phyloP scores from a whole-genome alignment of 2,888 invertebrate genomes.

The Xanthostigma xanthostigma region DNA sequence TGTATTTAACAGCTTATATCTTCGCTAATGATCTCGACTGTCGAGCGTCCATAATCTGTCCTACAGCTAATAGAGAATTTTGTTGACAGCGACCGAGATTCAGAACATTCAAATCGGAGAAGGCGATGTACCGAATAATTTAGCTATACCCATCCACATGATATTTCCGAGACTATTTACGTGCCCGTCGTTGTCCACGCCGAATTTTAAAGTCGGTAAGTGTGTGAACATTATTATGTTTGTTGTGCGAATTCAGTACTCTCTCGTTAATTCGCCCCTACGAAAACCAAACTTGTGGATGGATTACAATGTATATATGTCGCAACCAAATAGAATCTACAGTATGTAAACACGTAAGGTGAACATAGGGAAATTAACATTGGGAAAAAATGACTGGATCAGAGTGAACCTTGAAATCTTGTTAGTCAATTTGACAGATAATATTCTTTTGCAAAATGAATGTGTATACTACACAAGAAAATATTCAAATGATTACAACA shows the following conservation, averaged over 20 bases:
- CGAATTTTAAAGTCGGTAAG: conserved; percentile 89
- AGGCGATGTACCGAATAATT: conserved; percentile 70
- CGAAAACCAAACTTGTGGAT: not conserved
- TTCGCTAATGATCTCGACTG: no score
- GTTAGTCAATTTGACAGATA: no score
- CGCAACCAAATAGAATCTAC: no score
- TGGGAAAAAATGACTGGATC: no score
- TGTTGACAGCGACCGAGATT: conserved; percentile 75
- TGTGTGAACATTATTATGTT: conserved; percentile 1
- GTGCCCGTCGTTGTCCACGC: conserved; percentile 79
- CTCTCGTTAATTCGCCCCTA: not conserved
- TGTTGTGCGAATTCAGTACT: not conserved
- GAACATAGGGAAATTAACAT: no score
- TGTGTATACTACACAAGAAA: no score
- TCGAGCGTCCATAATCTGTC: no score
- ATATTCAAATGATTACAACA: no score
- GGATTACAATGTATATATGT: no score
- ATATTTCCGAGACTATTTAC: conserved; percentile 90
- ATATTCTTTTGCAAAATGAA: no score
- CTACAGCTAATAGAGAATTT: conserved; percentile 1
- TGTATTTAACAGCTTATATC: conserved; percentile 3
- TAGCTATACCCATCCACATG: conserved; percentile 86
- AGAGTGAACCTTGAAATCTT: no score
- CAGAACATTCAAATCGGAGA: conserved; percentile 96
- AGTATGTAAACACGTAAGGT: no score